Evolutionary conservation across 2,797 vertebrate species (phyloP), one percentile per base, ranked within the genome.

Genomic region (Esox masquinongy): DNA sequence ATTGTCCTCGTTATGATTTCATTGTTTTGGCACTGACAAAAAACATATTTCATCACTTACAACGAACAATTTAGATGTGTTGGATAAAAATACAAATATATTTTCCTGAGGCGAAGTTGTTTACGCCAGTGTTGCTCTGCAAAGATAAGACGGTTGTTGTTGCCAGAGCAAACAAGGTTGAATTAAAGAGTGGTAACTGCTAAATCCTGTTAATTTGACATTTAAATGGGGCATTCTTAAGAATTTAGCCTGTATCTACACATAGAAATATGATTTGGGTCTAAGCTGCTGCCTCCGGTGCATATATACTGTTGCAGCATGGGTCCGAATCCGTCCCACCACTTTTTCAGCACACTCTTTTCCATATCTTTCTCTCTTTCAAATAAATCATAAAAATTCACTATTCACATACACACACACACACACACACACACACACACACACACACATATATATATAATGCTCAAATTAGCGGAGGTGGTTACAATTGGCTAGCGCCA

Each of bases 1-100:
- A 82, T 86, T 90, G 86, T 89, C 85, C 69, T 91, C 75, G 80
- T 90, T 87, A 86, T 43, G 64, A 74, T 31, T 77, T 82, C 59
- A 67, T 74, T 71, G 77, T 80, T 31, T 31, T 68, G 66, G 15
- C 63, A 75, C 12, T 12, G 24, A 29, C 8, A 22, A 67, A 12
- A 39, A 61, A 31, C 49, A 5, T 69, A 72, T 85, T 86, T 82
- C 69, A 80, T 75, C 77, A 75, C 81, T 83, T 77, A 77, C 31
- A 29, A 67, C 14, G 73, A 56, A 24, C 22, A 76, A 47, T 74
- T 26, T 51, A 49, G n/a, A 70, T 34, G 70, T 9, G 49, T 31
- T 15, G 12, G 14, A 74, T n/a, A 29, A 68, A 53, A 26, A 66
- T 29, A 19, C 70, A 53, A 26, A 66, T 50, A 70, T 72, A 77